Base-by-base conservation (phyloP, 2,113 vertebrate species). In the Antigone vipio region DNA sequence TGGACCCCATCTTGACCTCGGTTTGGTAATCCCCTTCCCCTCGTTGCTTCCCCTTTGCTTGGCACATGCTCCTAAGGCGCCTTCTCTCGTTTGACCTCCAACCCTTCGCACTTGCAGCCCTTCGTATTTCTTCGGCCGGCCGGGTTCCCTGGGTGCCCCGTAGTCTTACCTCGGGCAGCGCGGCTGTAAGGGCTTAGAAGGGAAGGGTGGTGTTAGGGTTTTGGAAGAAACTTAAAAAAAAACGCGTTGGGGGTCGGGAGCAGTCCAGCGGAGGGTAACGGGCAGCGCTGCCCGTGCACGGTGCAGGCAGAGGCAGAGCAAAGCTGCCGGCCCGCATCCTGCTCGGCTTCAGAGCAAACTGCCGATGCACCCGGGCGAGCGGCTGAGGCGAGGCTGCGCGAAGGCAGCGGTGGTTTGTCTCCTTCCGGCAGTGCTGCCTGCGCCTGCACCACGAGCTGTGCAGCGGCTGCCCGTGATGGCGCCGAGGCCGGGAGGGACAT, bases 131-230 rank as follows among this genome's bases (percentile, higher is more conserved):
- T 5, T 6, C 15, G 53, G 53, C n/a, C 2, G 2, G n/a, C 15
- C 0, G 4, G 12, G 34, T 40, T 78, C 45, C 23, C 55, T 6
- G 66, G 9, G 19, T 3, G 69, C n/a, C 0, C 16, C 11, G 5
- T 8, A 27, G 20, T 17, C 42, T 52, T 52, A 56, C 21, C n/a
- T 64, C 6, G 12, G 18, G 68, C 18, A 50, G 66, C 56, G 49
- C 13, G 44, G 38, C 38, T 26, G 1, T 4, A 6, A 59, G n/a
- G 62, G 32, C 47, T n/a, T 9, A 34, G 56, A 34, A 44, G 24
- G 1, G 44, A 82, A 44, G 12, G 45, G 21, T 4, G 5, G 14
- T 0, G 0, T 15, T 7, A 30, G 35, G 34, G 3, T 17, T 45
- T 77, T 5, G 18, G 56, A 71, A 53, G 2, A 44, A 50, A 40